phyloP scores from a whole-genome alignment of 2,888 invertebrate species.

The Oscheius sp. region DNA sequence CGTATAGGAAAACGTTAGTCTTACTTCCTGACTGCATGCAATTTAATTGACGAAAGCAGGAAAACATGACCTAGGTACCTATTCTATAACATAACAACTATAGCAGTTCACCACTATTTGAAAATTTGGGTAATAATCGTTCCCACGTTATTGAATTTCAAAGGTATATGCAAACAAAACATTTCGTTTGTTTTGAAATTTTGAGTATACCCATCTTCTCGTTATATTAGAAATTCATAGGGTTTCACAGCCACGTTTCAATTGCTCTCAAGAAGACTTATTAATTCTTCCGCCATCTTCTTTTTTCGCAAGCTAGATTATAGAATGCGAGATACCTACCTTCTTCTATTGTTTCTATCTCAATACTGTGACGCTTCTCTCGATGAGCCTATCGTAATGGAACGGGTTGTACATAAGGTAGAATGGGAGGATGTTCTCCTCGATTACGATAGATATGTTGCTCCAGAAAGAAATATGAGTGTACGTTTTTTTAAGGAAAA shows the following conservation, averaged over 20 bases:
- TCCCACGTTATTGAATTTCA: slow-evolving; percentile 12
- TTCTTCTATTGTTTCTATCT: background rate
- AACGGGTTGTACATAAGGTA: slow-evolving; percentile 14
- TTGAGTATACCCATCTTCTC: no score
- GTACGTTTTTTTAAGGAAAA: no score
- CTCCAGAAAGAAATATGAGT: slow-evolving; percentile 19
- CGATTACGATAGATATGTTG: slow-evolving; percentile 19
- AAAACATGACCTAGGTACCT: slow-evolving; percentile 14
- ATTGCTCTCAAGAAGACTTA: background rate
- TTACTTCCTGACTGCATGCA: background rate
- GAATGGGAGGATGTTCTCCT: slow-evolving; percentile 24
- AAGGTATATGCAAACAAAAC: no score
- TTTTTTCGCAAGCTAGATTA: no score
- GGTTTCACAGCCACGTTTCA: background rate
- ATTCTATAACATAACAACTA: background rate
- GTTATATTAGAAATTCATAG: slow-evolving; percentile 9
- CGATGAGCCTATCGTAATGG: slow-evolving; percentile 27
- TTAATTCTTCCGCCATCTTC: background rate
- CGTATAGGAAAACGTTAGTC: background rate
- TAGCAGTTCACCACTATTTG: background rate
- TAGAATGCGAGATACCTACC: background rate
- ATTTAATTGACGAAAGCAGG: background rate
- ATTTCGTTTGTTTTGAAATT: no score
- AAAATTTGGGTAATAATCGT: slow-evolving; percentile 6
- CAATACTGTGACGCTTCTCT: background rate